Evolutionary conservation across 2,888 invertebrate species (phyloP), one percentile per base, ranked within the genome.

Genomic region (Chironomus riparius): DNA sequence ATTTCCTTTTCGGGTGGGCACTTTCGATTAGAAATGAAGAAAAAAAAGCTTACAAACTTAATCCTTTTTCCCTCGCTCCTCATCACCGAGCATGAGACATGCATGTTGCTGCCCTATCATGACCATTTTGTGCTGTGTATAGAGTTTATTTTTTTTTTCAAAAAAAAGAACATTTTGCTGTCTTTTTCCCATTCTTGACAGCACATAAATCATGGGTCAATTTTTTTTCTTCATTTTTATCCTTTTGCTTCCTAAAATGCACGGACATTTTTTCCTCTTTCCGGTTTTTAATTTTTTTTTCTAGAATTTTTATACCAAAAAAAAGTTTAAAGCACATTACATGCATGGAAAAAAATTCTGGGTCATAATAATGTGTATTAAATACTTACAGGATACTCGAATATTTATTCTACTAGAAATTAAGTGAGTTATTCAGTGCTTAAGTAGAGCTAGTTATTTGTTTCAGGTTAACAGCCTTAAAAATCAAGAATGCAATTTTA

Each of bases 141-240:
- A 21, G 21, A 56, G 56, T 47, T 70, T 71, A 48, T 70, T 47
- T n/a, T 38, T 71, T 70, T 70, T 47, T n/a, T 38, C 38, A 2
- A 38, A 56, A 50, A 50, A n/a, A n/a, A n/a, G n/a, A n/a, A 56
- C 56, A 56, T 56, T 56, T 56, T 56, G 56, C 15, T 56, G 56
- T 6, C 56, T 18, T 56, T 56, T 56, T 56, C 18, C 18, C 18
- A 18, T 56, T 56, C 56, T 65, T 24, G 65, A 13, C 65, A 24
- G 21, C 65, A 65, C 65, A 73, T 73, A 73, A 73, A 73, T 73
- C 72, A 73, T 73, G 56, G 72, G 62, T 56, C 62, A 73, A 21
- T 73, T 73, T 73, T 47, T 70, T 70, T 12, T 50, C 3, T 13
- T 50, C n/a, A n/a, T n/a, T 50, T 56, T 56, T 18, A 38, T 38